Evolutionary conservation across 2,113 vertebrate species (phyloP).

Genomic region (Dasypus novemcinctus): DNA sequence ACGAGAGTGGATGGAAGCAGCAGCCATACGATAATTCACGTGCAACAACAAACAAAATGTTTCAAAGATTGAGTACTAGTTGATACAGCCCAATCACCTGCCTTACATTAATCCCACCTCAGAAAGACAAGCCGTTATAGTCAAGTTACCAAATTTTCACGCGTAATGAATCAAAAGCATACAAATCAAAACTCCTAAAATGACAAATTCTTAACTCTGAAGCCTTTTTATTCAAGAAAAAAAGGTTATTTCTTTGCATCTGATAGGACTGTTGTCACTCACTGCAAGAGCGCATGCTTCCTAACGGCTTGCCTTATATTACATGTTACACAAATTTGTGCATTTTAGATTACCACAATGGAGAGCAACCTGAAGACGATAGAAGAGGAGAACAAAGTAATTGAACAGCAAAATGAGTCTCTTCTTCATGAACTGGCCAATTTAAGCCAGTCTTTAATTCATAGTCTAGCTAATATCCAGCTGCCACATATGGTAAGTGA

Average conservation of each 20-base stretch:
- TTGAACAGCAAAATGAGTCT: constrained; percentile 99
- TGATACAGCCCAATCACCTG: not conserved
- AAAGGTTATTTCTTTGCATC: not conserved
- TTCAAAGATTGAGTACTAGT: accelerated
- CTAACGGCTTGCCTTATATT: constrained; percentile 68
- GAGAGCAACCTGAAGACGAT: constrained; percentile 99
- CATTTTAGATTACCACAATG: constrained; percentile 97
- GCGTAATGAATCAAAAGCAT: not conserved
- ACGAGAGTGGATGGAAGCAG: accelerated
- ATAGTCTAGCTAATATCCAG: constrained; percentile 99
- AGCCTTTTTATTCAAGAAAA: not conserved
- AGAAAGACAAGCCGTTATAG: constrained; percentile 50
- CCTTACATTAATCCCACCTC: not conserved
- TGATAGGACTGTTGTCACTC: constrained; percentile 15
- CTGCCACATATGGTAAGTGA: constrained; percentile 99
- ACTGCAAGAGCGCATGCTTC: constrained; percentile 37
- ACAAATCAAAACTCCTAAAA: not conserved
- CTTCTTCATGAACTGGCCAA: constrained; percentile 98
- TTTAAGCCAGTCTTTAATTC: constrained; percentile 99
- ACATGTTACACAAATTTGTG: constrained; percentile 79
- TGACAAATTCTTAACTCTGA: not conserved
- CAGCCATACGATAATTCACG: accelerated
- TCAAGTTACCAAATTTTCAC: not conserved
- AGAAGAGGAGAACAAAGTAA: constrained; percentile 99
- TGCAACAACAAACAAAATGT: not conserved